phyloP scores from a whole-genome alignment of 2,797 vertebrate species.

The Acanthopagrus latus region DNA sequence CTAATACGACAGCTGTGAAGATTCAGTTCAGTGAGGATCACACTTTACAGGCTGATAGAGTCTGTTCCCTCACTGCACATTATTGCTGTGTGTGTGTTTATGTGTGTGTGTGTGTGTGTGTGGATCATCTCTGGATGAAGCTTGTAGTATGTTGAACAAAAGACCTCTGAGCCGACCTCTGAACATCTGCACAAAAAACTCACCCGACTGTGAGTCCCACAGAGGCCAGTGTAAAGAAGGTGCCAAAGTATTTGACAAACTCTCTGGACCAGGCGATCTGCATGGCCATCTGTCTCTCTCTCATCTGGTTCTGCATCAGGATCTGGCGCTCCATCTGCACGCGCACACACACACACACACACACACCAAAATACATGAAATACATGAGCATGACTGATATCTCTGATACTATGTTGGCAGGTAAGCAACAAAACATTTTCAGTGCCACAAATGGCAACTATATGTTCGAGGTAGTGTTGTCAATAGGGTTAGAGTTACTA shows the following conservation, averaged over 20 bases:
- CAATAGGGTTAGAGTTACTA: no score
- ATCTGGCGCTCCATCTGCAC: slow-evolving; percentile 92
- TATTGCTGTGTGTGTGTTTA: neutral
- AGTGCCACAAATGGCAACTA: neutral
- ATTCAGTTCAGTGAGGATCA: slow-evolving; percentile 22
- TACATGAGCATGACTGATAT: neutral
- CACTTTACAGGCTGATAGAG: neutral
- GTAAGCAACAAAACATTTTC: neutral
- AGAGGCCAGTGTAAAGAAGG: slow-evolving; percentile 86
- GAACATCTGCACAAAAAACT: slow-evolving; percentile 11
- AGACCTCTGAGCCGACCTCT: neutral
- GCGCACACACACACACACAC: slow-evolving; percentile 16
- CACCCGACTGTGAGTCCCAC: slow-evolving; percentile 87
- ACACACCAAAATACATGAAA: neutral
- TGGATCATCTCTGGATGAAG: neutral
- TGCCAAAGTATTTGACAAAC: slow-evolving; percentile 91
- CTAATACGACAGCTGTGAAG: slow-evolving; percentile 26
- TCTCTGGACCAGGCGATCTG: slow-evolving; percentile 93
- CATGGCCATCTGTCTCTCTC: slow-evolving; percentile 92
- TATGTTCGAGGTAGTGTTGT: no score
- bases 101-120: neutral
- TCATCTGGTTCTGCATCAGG: slow-evolving; percentile 93
- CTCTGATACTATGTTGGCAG: neutral
- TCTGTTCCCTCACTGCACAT: neutral
- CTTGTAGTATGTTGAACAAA: neutral